phyloP scores from a whole-genome alignment of 2,888 invertebrate species.

The Cerceris ruficornis region DNA sequence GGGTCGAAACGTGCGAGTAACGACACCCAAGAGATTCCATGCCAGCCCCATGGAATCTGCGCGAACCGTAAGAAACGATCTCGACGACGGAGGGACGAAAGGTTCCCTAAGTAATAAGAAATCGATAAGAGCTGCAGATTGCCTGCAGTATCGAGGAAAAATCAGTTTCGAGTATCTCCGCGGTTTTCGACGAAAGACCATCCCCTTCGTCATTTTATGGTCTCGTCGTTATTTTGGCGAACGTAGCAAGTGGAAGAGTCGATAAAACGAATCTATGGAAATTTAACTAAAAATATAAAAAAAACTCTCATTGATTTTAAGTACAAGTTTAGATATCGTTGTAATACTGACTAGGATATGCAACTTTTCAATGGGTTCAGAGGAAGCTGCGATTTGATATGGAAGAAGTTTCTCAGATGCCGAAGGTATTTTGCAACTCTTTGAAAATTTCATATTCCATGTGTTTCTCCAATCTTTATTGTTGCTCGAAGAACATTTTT shows the following conservation, averaged over 20 bases:
- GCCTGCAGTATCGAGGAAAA: conserved; percentile 51
- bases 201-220: background rate
- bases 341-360: too few species aligned
- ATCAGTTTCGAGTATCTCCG: conserved; percentile 51
- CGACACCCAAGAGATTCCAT: conserved; percentile 56
- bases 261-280: too few species aligned
- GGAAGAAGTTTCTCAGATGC: too few species aligned
- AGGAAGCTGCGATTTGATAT: too few species aligned
- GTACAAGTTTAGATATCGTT: too few species aligned
- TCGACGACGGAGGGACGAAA: conserved; percentile 23
- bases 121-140: conserved; percentile 63
- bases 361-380: too few species aligned
- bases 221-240: background rate
- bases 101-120: conserved; percentile 59
- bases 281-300: too few species aligned
- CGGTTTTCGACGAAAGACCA: background rate
- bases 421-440: too few species aligned
- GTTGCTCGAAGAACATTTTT: too few species aligned
- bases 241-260: background rate
- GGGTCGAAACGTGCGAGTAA: conserved; percentile 56
- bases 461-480: too few species aligned
- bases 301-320: too few species aligned
- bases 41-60: conserved; percentile 44
- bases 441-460: too few species aligned
- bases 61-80: conserved; percentile 42